Percentiles rank a stretch among this genome's conserved stretches.
phyloP scores from a whole-genome alignment of 2,797 vertebrate genomes.

The Oreonectes daqikongensis region DNA sequence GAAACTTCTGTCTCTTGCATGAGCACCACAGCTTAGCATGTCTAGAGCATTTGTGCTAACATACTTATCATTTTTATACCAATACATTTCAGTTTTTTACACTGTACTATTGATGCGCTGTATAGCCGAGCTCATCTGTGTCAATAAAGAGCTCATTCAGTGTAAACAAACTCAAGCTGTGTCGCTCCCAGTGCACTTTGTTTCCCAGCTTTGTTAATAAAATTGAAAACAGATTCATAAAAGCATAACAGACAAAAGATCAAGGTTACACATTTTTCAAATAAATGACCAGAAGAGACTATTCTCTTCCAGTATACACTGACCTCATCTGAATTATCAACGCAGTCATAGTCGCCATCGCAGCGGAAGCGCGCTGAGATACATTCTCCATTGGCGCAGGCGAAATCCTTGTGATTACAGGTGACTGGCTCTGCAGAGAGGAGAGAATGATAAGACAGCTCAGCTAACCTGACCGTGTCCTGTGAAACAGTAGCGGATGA shows the following conservation, averaged over 20 bases:
- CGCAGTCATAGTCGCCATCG: constrained; percentile 95
- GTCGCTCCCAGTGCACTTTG: background rate
- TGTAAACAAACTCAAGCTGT: background rate
- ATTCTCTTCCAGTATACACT: constrained; percentile 51
- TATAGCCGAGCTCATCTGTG: background rate
- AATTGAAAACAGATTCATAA: background rate
- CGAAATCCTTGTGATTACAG: constrained; percentile 93
- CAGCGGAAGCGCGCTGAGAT: constrained; percentile 95
- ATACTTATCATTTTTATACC: background rate
- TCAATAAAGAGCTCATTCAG: background rate
- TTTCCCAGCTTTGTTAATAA: background rate
- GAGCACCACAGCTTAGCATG: background rate
- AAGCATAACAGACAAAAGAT: background rate
- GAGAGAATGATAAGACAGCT: constrained; percentile 14
- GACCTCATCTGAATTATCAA: constrained; percentile 96
- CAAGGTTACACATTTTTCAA: background rate
- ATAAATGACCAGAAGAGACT: background rate
- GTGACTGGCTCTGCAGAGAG: constrained; percentile 87
- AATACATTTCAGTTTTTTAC: background rate
- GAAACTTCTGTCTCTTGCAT: background rate
- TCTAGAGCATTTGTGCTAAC: background rate
- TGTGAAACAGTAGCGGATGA: constrained; percentile 22
- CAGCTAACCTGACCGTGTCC: background rate
- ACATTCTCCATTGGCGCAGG: constrained; percentile 94
- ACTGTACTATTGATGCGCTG: background rate